These are phyloP conservation scores for Pseudois nayaur DNA, from an alignment of 2,113 vertebrate genomes.

Conservation along the genomic window DNA sequence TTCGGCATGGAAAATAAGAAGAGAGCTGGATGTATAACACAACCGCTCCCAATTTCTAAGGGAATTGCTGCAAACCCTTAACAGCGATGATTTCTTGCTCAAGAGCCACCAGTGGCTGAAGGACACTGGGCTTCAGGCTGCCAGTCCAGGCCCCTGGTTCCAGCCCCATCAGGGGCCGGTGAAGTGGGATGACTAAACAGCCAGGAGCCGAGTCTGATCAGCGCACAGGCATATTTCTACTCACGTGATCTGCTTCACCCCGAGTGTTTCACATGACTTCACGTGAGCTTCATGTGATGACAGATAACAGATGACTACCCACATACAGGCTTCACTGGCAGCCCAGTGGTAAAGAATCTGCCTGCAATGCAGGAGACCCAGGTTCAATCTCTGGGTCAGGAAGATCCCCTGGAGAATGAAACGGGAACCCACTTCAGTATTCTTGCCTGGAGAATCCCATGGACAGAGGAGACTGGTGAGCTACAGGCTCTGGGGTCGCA, in stretches of 20 bases:
- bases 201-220: not conserved
- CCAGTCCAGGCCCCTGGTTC: too few relatives aligned
- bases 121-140: too few relatives aligned
- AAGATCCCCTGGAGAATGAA: not conserved
- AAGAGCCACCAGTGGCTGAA: not conserved
- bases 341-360: not conserved
- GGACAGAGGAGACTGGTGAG: not conserved
- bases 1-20: not conserved
- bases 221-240: not conserved
- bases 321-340: fast-evolving
- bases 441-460: not conserved
- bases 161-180: fast-evolving
- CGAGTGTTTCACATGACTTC: not conserved
- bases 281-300: not conserved
- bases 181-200: fast-evolving
- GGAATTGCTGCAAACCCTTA: not conserved
- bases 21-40: not conserved
- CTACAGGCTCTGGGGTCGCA: not conserved
- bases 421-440: not conserved
- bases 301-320: too few relatives aligned
- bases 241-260: not conserved
- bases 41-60: not conserved
- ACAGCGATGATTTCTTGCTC: not conserved
- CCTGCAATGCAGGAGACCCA: not conserved
- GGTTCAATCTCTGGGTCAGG: not conserved